phyloP scores from a whole-genome alignment of 1,140 invertebrate species.

The Platyscapa corneri region DNA sequence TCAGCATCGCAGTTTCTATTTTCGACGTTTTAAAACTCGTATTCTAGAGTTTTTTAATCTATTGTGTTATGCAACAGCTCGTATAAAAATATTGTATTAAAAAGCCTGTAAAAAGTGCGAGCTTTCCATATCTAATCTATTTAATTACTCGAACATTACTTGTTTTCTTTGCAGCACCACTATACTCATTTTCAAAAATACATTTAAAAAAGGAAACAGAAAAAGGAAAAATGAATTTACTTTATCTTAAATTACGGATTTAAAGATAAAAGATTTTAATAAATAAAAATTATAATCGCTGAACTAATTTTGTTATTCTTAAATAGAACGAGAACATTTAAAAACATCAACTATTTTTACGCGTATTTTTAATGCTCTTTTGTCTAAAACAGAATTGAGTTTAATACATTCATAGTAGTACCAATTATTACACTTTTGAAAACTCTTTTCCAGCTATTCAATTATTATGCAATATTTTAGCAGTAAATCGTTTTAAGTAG shows the following conservation, averaged over 20 bases:
- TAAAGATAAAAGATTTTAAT: background rate
- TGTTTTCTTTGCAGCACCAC: background rate
- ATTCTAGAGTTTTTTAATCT: background rate
- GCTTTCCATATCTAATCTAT: background rate
- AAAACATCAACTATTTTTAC: background rate
- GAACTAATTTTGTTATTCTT: background rate
- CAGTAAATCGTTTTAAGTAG: background rate
- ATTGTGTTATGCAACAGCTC: background rate
- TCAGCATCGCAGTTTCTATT: background rate
- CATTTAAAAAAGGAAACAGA: background rate
- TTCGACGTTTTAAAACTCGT: background rate
- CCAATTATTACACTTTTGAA: background rate
- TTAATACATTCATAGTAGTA: background rate
- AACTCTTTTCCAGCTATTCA: background rate
- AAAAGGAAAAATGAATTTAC: background rate
- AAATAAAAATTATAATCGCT: background rate
- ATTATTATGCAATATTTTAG: background rate
- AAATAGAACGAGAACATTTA: background rate
- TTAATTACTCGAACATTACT: background rate
- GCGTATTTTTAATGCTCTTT: background rate
- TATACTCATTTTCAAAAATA: background rate
- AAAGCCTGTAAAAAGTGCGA: background rate
- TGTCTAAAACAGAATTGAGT: background rate
- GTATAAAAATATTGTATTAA: background rate
- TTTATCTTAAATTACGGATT: background rate